A percentile compares a stretch with the other conserved stretches of the same genome.
Conservation (phyloP, 2,888 invertebrate genomes). For the Thera britannica region DNA sequence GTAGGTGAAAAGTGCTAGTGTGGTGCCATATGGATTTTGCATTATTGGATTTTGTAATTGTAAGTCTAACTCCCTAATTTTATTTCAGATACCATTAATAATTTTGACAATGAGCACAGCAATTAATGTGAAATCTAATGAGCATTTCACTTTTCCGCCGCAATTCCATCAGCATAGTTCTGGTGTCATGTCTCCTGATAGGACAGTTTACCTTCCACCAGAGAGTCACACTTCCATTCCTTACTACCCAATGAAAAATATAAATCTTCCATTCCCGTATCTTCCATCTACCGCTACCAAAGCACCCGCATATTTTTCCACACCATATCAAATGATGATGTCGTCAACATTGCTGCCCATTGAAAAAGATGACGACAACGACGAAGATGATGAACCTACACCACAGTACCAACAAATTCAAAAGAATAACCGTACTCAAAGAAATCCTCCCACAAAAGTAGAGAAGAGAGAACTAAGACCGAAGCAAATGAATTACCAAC, state of each 20-base stretch:
- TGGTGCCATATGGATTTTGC: conserved; percentile 49
- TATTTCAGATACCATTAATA: conserved; percentile 71
- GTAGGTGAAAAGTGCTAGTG: conserved; percentile 72
- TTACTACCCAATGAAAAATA: conserved; percentile 66
- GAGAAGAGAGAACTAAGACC: conserved; percentile 60
- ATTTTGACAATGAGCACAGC: conserved; percentile 57
- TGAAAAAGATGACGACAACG: conserved; percentile 59
- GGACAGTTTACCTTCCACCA: conserved; percentile 70
- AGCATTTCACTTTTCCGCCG: conserved; percentile 67
- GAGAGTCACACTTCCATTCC: conserved; percentile 70
- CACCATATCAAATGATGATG: conserved; percentile 63
- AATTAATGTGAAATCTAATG: conserved; percentile 58
- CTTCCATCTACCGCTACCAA: conserved; percentile 69
- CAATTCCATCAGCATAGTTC: conserved; percentile 64
- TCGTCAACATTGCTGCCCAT: conserved; percentile 62
- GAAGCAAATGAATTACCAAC: conserved; percentile 57
- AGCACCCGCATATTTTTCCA: conserved; percentile 62
- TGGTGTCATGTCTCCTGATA: conserved; percentile 63
- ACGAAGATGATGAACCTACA: conserved; percentile 49
- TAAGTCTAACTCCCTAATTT: conserved; percentile 52
- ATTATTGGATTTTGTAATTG: conserved; percentile 44
- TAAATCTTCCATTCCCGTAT: conserved; percentile 66
- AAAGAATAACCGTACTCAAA: conserved; percentile 56
- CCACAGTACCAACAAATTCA: conserved; percentile 29
- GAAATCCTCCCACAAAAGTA: conserved; percentile 37